Base-by-base conservation (phyloP, 2,797 vertebrate genomes). In the Ptychadena robeensis region DNA sequence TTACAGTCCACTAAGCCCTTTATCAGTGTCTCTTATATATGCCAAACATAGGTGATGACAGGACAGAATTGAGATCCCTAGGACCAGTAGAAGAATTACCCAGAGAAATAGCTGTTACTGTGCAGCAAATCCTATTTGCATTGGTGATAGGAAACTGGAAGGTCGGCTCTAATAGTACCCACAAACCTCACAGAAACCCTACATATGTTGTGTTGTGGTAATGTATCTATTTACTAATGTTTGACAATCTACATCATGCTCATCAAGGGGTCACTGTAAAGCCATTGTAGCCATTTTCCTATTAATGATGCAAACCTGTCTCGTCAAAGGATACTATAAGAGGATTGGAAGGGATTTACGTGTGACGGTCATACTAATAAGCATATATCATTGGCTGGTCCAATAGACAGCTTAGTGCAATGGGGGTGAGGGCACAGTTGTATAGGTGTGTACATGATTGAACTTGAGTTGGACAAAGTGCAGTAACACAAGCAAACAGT, bases 371-470 rank as follows among this genome's bases (percentile, higher is more conserved):
- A 59, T 25, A 31, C 15, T 37, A 32, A 85, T 63, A 40, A n/a
- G 18, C 14, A 69, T 74, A 65, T 15, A 73, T 34, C 65, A 74
- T 69, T 84, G 70, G 69, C 82, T 68, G 69, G 82, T 61, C 70
- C 77, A 73, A 79, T 73, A 79, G 61, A 40, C 4, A 22, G 12
- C 64, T 63, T 72, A 48, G n/a, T 44, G 28, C 10, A 53, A 25
- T 61, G 27, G 59, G 25, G 22, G 44, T 53, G 44, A 11, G 18
- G 44, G 18, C 18, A 22, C 18, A 22, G 18, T 53, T 53, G 18
- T 53, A 53, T 22, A 7, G 44, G 44, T 1, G 44, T 53, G 44
- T 53, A 53, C 18, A 22, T 15, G 18, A 53, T 22, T 53, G 7
- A 7, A 22, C 4, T n/a, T 53, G 44, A 53, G 44, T 4, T 53